phyloP scores from a whole-genome alignment of 2,797 vertebrate species.

The Melanotaenia pygmaea region DNA sequence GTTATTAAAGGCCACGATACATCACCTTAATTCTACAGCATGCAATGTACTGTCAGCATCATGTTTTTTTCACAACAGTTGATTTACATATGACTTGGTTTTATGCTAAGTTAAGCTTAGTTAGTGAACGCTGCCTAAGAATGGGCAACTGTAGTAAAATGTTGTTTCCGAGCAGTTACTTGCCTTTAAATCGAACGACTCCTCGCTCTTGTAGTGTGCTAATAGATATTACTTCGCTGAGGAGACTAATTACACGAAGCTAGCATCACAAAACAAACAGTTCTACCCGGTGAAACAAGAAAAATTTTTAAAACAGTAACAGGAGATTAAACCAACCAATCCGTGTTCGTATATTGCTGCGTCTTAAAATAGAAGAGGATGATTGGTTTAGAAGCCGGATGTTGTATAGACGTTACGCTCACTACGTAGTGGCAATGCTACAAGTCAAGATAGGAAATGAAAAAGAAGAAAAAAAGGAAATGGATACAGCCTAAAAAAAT shows the following conservation, averaged over 20 bases:
- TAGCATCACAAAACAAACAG: conserved; percentile 19
- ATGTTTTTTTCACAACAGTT: not conserved
- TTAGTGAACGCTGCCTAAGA: too few species aligned
- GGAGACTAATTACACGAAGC: not conserved
- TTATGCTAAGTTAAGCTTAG: not conserved
- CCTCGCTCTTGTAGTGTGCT: not conserved
- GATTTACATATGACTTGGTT: not conserved
- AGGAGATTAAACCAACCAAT: conserved; percentile 66
- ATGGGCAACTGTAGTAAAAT: not conserved
- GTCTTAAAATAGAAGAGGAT: rapidly evolving
- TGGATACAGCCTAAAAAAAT: not conserved
- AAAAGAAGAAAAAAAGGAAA: too few species aligned
- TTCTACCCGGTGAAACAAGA: rapidly evolving
- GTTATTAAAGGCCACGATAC: not conserved
- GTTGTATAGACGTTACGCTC: rapidly evolving
- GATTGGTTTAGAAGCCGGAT: conserved; percentile 61
- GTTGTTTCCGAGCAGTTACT: conserved; percentile 3
- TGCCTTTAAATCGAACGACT: conserved; percentile 20
- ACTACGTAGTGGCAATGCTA: not conserved
- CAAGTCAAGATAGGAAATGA: not conserved
- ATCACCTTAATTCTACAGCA: not conserved
- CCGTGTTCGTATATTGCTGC: conserved; percentile 22
- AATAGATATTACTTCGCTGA: not conserved
- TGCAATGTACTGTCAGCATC: not conserved
- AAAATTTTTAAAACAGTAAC: conserved; percentile 49